A percentile compares a stretch with the other conserved stretches of the same genome.
Conservation (phyloP, 2,113 vertebrate genomes). For the Leptobrachium ailaonicum region DNA sequence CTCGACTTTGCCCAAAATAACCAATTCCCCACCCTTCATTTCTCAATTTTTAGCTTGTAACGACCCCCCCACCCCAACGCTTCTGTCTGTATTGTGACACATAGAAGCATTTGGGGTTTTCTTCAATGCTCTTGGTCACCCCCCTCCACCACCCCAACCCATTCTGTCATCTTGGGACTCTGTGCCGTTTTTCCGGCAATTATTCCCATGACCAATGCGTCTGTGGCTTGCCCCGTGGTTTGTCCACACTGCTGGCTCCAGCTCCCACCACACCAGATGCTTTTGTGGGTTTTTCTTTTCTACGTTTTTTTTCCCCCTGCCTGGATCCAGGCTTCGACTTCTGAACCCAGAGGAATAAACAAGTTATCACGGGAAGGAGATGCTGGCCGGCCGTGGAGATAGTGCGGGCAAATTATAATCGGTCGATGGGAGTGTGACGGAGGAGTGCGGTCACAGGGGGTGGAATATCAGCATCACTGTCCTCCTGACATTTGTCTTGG, state of each 20-base stretch:
- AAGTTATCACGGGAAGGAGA: constrained; percentile 46
- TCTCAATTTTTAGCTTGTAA: no score
- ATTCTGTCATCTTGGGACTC: constrained; percentile 3
- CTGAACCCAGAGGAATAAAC: constrained; percentile 61
- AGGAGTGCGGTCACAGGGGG: constrained; percentile 18
- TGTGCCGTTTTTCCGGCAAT: constrained; percentile 45
- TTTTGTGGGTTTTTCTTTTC: constrained; percentile 41
- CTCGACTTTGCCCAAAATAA: background rate
- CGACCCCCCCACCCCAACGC: constrained; percentile 10
- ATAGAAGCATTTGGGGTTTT: constrained; percentile 50
- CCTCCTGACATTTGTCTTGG: constrained; percentile 43
- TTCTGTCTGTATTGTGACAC: constrained; percentile 34
- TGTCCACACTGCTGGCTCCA: constrained; percentile 61
- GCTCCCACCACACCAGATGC: constrained; percentile 34
- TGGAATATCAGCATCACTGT: constrained; percentile 24
- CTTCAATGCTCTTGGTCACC: constrained; percentile 40
- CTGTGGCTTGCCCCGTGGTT: constrained; percentile 62
- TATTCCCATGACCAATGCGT: constrained; percentile 44
- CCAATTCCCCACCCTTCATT: background rate
- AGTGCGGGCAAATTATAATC: constrained; percentile 57
- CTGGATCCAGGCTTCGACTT: constrained; percentile 59
- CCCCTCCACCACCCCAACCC: background rate
- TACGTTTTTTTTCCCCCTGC: constrained; percentile 54
- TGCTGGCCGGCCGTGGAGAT: constrained; percentile 55
- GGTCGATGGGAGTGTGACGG: constrained; percentile 36